Evolutionary conservation across 2,888 invertebrate species (phyloP), one percentile per base, ranked within the genome.

Genomic region (Papilio protenor): DNA sequence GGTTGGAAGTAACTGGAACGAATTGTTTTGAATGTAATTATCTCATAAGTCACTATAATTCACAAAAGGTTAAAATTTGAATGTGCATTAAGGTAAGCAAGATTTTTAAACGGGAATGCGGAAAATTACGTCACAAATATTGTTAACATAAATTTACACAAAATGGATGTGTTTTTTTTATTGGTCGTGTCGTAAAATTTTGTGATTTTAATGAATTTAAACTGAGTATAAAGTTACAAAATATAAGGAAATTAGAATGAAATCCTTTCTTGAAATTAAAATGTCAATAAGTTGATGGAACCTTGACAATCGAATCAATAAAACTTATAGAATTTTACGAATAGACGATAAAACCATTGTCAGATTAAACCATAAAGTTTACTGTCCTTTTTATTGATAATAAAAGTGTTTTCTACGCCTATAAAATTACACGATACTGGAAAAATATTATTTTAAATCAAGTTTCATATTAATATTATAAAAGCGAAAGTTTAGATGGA

Each of bases 61-160:
- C 45, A 55, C 14, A 23, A 72, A 59, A 61, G 57, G 21, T 16
- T 73, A 21, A 23, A 33, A 71, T 33, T 79, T 73, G 40, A 61
- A 72, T 75, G 73, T 49, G 74, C 61, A 74, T 75, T 33, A 66
- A 75, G 33, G 64, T 49, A 27, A 66, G 49, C 64, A 49, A 55
- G 40, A 75, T 75, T 52, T 66, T 33, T 40, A 40, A 45, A 73
- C n/a, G 52, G 21, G 75, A 69, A 69, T 75, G 75, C 75, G 75
- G 75, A 75, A 45, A 75, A 45, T 75, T 6, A 23, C 40, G 18
- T 40, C 18, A 40, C 1, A n/a, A n/a, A n/a, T 33, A 55, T 45
- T 18, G 57, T 76, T 69, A 69, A 45, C 66, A 45, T 69, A 69
- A 69, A 69, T 45, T 69, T 66, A 66, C 45, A 66, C 40, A 18